Evolutionary conservation across 1,140 invertebrate genomes (phyloP).

Genomic region (Leptopilina boulardi): DNA sequence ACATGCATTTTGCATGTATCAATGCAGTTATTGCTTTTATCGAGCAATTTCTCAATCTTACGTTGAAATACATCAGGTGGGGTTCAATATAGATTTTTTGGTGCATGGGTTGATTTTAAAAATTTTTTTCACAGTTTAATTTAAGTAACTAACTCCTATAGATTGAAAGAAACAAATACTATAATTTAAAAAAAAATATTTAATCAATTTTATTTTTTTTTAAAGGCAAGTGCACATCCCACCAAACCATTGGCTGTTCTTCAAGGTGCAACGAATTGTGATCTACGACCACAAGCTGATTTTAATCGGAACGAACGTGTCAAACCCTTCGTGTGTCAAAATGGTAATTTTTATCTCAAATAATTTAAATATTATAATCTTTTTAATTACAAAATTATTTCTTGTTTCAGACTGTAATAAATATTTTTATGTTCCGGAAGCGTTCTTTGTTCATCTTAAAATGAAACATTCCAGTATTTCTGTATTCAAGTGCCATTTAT

Average conservation of each 20-base stretch:
- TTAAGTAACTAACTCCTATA: no score
- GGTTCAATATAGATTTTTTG: conserved; percentile 28
- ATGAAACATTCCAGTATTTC: conserved; percentile 58
- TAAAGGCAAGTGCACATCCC: conserved; percentile 47
- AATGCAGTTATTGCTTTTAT: conserved; percentile 80
- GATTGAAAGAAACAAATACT: no score
- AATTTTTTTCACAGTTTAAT: no score
- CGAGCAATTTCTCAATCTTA: conserved; percentile 75
- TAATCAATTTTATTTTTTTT: no score
- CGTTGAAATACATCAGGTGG: conserved; percentile 77
- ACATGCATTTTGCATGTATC: conserved; percentile 76
- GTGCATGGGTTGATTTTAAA: neutral
- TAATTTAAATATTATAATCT: no score
- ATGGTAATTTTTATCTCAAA: conserved; percentile 63
- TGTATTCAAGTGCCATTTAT: conserved; percentile 66
- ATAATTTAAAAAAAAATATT: no score
- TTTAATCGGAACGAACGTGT: conserved; percentile 60
- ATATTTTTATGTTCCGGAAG: conserved; percentile 68
- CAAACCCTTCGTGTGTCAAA: conserved; percentile 67
- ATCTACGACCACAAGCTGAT: conserved; percentile 48
- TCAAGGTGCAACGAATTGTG: conserved; percentile 38
- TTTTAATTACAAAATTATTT: no score
- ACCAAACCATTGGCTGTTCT: conserved; percentile 44
- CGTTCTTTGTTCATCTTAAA: conserved; percentile 68
- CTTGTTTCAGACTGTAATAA: conserved; percentile 66